Evolutionary conservation across 2,888 invertebrate genomes (phyloP).

Genomic region (Eueremaeus valkanovi): DNA sequence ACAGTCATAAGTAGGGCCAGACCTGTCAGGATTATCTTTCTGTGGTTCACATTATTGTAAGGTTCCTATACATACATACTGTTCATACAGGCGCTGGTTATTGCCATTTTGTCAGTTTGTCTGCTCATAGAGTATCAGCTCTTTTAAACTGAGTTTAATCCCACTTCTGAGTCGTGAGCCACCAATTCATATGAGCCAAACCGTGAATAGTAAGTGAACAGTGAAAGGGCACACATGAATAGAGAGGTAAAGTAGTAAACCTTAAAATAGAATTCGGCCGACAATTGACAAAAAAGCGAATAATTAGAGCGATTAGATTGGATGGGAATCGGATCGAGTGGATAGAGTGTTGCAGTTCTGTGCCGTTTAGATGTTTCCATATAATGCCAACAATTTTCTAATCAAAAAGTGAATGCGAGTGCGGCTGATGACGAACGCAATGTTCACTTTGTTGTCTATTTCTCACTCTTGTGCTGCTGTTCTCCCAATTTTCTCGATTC

Average conservation of each 20-base stretch:
- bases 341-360: no score
- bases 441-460: constrained; percentile 23
- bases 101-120: constrained; percentile 26
- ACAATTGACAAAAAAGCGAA: neutral
- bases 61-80: neutral
- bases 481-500: constrained; percentile 25
- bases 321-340: neutral
- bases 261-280: constrained; percentile 21
- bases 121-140: neutral
- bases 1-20: constrained; percentile 2
- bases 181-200: no score
- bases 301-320: constrained; percentile 12
- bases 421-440: neutral
- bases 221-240: constrained; percentile 26
- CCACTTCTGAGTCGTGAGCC: constrained; percentile 5
- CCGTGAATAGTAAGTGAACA: neutral
- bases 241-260: constrained; percentile 5
- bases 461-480: neutral
- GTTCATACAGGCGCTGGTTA: neutral
- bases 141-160: constrained; percentile 13
- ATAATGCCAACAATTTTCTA: neutral
- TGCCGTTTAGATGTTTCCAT: no score
- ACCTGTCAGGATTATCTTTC: constrained; percentile 27
- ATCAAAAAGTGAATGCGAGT: neutral
- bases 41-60: neutral